phyloP scores from a whole-genome alignment of 2,113 vertebrate species.

The Clarias batrachus region DNA sequence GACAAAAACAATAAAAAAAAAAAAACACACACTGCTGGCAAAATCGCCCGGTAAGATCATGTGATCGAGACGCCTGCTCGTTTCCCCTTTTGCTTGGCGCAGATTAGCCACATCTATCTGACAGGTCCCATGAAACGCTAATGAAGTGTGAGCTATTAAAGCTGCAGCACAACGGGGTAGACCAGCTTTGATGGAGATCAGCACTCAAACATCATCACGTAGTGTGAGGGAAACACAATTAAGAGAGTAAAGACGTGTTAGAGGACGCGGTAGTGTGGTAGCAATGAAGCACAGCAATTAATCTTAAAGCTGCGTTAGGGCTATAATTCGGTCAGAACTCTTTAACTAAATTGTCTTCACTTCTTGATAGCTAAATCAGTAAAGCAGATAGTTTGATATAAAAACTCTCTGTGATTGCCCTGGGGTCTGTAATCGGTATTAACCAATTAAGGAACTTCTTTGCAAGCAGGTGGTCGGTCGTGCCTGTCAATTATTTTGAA shows the following conservation, averaged over 20 bases:
- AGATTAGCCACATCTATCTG: slow-evolving; percentile 43
- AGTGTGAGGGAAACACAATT: slow-evolving; percentile 33
- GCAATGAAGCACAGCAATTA: not conserved
- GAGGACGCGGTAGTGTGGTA: not conserved
- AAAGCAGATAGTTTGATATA: slow-evolving; percentile 13
- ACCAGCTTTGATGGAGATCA: slow-evolving; percentile 49
- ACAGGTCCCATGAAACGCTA: slow-evolving; percentile 49
- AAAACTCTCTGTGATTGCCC: slow-evolving; percentile 4
- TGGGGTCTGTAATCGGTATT: slow-evolving; percentile 26
- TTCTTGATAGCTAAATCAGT: slow-evolving; percentile 8
- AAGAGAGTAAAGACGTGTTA: slow-evolving; percentile 13
- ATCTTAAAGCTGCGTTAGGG: not conserved
- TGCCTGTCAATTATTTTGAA: slow-evolving; percentile 32
- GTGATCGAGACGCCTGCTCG: slow-evolving; percentile 41
- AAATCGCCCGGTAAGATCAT: slow-evolving; percentile 32
- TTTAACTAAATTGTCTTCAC: not conserved
- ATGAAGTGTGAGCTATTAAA: slow-evolving; percentile 62
- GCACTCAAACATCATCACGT: slow-evolving; percentile 31
- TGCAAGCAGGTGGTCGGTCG: slow-evolving; percentile 10
- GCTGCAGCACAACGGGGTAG: slow-evolving; percentile 26
- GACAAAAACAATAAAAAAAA: not conserved
- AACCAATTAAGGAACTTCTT: slow-evolving; percentile 26
- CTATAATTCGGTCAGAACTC: not conserved
- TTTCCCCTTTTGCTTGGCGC: slow-evolving; percentile 47
- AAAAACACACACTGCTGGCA: not conserved